Evolutionary conservation across 2,113 vertebrate species (phyloP), one percentile per base, ranked within the genome.

Genomic region (Climacteris rufus): DNA sequence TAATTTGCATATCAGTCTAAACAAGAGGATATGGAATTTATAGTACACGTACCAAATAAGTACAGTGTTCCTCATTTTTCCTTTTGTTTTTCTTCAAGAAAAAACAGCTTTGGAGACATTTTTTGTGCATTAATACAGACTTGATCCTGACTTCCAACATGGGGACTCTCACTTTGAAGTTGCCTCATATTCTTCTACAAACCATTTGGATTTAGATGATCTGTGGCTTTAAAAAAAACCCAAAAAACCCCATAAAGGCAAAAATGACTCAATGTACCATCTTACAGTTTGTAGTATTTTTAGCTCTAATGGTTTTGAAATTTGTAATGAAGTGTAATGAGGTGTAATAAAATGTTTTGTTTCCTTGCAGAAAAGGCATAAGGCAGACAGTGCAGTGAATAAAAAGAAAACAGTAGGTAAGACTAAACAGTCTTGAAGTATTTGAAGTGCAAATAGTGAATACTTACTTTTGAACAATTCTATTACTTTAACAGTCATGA

Each of bases 351-450:
- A 94, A 93, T 63, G n/a, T 80, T 96, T 82, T 86, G 27, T 97
- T 81, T 98, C 81, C 22, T 95, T 91, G 71, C 98, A 99, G 99
- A 99, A 99, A 97, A 98, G 99, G 89, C 99, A 99, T 97, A 99
- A 99, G 95, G 99, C 99, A 93, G 99, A 99, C 97, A 99, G 98
- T 97, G 99, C 99, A 5, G 98, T 99, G 83, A 99, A 99, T 97
- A 99, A 99, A 96, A 99, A 99, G 98, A 99, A 99, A 98, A 99
- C 99, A 63, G 97, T 99, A 98, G 99, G 99, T 99, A 98, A 97
- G 94, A 39, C 13, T 81, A 39, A 80, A 21, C 3, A 49, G 4
- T 69, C 9, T 50, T 17, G 45, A 61, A 65, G 7, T 79, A 45
- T 24, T 83, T 90, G 7, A 83, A 90, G n/a, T 90, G 28, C 20